Base-by-base conservation (phyloP, 2,797 vertebrate genomes). In the Momotus momota region DNA sequence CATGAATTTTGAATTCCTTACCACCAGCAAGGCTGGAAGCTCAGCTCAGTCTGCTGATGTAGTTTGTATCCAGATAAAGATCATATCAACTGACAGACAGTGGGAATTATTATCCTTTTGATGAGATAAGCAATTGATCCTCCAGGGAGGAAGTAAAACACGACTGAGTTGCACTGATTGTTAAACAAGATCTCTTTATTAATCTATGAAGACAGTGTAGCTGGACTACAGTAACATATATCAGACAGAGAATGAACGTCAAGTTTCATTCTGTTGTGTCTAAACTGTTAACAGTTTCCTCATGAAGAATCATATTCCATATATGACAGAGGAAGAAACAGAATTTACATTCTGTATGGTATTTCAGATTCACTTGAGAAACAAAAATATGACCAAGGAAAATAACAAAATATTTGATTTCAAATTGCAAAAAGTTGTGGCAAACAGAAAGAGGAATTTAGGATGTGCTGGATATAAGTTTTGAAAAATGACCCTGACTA, bases 121-220 rank as follows among this genome's bases (percentile, higher is more conserved):
- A 91, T 94, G 91, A 93, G 72, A 97, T 92, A 96, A 96, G 79
- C 75, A 90, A 73, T 77, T 96, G 82, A 70, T 96, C 83, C 78
- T 87, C 72, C 81, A 90, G 81, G 81, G 78, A 91, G 25, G n/a
- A 95, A 93, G 87, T 45, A 84, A 92, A 95, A 77, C 73, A 82
- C 92, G 89, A 91, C 94, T 80, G 58, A 96, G 33, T 79, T 91
- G 79, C 61, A 90, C 54, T 93, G 87, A 97, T 86, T 94, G 66
- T 95, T 96, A 92, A 97, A 93, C 4, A 91, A 79, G 66, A 45
- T 84, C 22, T 85, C 64, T 61, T 95, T 93, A 87, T 93, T 75
- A 95, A 93, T 96, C 52, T 91, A 27, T 45, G 77, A 85, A 83
- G 62, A 91, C 87, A 89, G 38, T 48, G 38, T 67, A 84, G 12